These are phyloP conservation scores for Haliclona indistincta DNA, from an alignment of 37 sponge, comb jelly and placozoan genomes.

Conservation along the genomic window DNA sequence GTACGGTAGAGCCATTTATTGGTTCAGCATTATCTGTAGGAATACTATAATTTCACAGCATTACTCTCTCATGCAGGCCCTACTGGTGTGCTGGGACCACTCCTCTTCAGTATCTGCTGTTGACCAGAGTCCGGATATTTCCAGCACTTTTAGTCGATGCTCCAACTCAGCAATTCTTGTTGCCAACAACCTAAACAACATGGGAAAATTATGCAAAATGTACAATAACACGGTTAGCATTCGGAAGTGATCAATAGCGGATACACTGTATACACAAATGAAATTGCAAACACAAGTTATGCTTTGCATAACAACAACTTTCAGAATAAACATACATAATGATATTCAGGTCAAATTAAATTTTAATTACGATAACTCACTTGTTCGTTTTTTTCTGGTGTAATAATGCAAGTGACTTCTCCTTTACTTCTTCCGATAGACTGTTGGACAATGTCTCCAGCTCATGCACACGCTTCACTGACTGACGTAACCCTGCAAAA, in stretches of 20 bases:
- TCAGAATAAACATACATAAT: no score
- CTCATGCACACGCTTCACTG: constrained; percentile 28
- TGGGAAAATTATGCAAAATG: not conserved
- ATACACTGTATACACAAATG: not conserved
- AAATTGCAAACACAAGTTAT: no score
- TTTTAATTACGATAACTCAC: not conserved
- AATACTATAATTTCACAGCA: no score
- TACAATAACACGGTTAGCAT: not conserved
- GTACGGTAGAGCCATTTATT: no score
- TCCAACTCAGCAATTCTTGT: constrained; percentile 53
- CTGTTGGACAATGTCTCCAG: constrained; percentile 55
- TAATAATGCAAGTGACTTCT: constrained; percentile 42
- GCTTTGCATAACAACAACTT: no score
- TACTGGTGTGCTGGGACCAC: no score
- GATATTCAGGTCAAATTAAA: not conserved
- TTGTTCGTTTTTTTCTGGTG: constrained; percentile 66
- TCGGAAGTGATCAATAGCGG: not conserved
- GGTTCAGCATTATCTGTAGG: no score
- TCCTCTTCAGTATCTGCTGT: not conserved
- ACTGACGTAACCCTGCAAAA: constrained; percentile 8
- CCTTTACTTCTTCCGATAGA: constrained; percentile 65
- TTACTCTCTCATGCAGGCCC: no score
- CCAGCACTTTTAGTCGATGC: constrained; percentile 47
- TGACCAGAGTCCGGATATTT: constrained; percentile 42
- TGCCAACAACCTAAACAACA: constrained; percentile 33